Conservation (phyloP, 2,888 invertebrate genomes). For the Macrophya alboannulata region DNA sequence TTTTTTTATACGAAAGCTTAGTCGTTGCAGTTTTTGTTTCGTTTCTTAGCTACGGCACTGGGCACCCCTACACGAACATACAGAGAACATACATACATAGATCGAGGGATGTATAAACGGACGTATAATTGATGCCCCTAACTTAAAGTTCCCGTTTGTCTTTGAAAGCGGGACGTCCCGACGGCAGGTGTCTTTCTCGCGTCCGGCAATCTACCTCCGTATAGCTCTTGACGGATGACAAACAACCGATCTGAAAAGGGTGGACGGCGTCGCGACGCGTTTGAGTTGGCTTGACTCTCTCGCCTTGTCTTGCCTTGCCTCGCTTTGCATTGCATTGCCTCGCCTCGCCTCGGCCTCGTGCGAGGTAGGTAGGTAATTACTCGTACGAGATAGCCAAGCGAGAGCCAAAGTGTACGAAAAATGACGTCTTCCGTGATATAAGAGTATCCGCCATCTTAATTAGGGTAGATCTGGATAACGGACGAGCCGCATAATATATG, state of each 20-base stretch:
- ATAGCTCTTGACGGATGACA: conserved; percentile 73
- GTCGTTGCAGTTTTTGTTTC: too few relatives aligned
- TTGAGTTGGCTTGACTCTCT: conserved; percentile 49
- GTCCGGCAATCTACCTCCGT: conserved; percentile 59
- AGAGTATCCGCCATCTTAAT: conserved; percentile 46
- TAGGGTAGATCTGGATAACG: conserved; percentile 43
- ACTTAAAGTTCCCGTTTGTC: conserved; percentile 70
- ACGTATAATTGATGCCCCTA: conserved; percentile 69
- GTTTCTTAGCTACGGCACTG: conserved; percentile 22
- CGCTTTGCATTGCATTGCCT: conserved; percentile 40
- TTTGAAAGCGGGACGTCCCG: conserved; percentile 67
- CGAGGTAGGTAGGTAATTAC: conserved; percentile 39
- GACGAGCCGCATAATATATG: conserved; percentile 2
- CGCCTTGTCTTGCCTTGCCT: background rate
- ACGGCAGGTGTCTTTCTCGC: conserved; percentile 73
- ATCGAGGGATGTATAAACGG: conserved; percentile 45
- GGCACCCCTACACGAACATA: background rate
- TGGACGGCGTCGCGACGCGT: conserved; percentile 69
- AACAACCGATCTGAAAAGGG: conserved; percentile 78
- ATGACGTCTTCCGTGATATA: conserved; percentile 27
- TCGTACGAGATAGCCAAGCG: conserved; percentile 9
- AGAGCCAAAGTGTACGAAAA: conserved; percentile 30
- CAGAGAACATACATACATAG: background rate
- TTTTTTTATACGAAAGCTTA: too few relatives aligned
- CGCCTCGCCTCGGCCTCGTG: conserved; percentile 40